Base-by-base conservation (phyloP, 1,140 invertebrate species). In the Bombus affinis region DNA sequence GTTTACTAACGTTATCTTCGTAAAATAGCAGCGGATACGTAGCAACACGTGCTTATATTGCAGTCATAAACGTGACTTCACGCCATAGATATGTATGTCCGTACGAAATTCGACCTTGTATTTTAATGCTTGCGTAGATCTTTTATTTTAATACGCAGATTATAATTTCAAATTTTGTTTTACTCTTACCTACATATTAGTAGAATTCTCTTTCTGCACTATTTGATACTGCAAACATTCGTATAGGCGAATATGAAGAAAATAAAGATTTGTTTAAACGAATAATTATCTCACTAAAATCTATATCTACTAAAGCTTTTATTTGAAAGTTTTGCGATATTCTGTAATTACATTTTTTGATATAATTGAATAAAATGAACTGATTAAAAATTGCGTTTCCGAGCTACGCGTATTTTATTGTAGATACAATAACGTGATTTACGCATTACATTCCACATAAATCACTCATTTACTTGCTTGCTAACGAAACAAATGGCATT, bases 41-140 rank as follows among this genome's bases (percentile, higher is more conserved):
- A 35, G n/a, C 32, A 66, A 25, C 72, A 82, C 72, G 81, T 82
- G 81, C 72, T 75, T 82, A 76, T 47, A 76, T 47, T 66, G 57
- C 57, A 65, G n/a, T 74, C 39, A 73, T 62, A 47, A 75, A 82
- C 44, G 81, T 66, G 72, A 82, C 57, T 75, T 75, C n/a, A 15
- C 25, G 3, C 32, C 13, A 62, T 42, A n/a, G 13, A 75, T 62
- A 72, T 39, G 13, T 22, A 25, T 53, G 25, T n/a, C 8, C 3
- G 22, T 28, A 57, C 68, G 47, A 81, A 81, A 59, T 81, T 81
- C 37, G 28, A 39, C 65, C 79, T 81, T 81, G 47, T 39, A 12
- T n/a, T 79, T 44, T 37, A 39, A 25, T 22, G 37, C 76, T 42
- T n/a, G 18, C 15, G n/a, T 39, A 22, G 66, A 25, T 66, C 32